These are phyloP conservation scores for Xiphorhynchus elegans DNA, from an alignment of 2,113 vertebrate genomes.

Conservation along the genomic window DNA sequence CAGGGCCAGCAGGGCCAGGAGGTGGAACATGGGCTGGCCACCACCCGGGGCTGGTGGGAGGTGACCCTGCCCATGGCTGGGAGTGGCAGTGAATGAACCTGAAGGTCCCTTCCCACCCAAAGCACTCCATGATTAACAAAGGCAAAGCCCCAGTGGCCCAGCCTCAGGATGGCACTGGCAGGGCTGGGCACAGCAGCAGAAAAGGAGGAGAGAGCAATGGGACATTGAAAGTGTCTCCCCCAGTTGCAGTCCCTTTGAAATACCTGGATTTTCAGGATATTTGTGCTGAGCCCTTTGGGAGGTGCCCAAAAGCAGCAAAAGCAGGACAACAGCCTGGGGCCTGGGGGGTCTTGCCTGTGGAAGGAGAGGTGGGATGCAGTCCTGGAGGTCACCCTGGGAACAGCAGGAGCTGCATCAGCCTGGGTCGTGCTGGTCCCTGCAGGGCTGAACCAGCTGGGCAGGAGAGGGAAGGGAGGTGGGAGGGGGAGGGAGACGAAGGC, in stretches of 20 bases:
- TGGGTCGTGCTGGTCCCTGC: background rate
- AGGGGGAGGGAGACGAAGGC: background rate
- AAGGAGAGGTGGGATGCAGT: background rate
- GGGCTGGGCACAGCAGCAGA: background rate
- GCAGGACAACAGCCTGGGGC: background rate
- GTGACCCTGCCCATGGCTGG: background rate
- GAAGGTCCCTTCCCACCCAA: too few species aligned
- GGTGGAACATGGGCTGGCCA: background rate
- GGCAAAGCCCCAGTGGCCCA: background rate
- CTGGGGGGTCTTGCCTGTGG: background rate
- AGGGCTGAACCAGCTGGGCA: background rate
- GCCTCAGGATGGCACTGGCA: fast-evolving
- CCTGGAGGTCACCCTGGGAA: too few species aligned
- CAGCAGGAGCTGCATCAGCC: fast-evolving
- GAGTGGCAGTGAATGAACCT: background rate
- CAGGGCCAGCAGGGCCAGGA: constrained; percentile 39
- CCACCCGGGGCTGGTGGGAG: background rate
- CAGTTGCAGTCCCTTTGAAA: background rate
- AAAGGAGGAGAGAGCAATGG: background rate
- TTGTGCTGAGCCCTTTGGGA: background rate
- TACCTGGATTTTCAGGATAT: background rate
- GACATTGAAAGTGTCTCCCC: background rate
- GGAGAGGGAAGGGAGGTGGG: background rate
- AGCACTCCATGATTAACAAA: background rate
- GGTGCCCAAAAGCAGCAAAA: background rate